Conservation (phyloP, 2,888 invertebrate genomes). For the Pseudococcus viburni region DNA sequence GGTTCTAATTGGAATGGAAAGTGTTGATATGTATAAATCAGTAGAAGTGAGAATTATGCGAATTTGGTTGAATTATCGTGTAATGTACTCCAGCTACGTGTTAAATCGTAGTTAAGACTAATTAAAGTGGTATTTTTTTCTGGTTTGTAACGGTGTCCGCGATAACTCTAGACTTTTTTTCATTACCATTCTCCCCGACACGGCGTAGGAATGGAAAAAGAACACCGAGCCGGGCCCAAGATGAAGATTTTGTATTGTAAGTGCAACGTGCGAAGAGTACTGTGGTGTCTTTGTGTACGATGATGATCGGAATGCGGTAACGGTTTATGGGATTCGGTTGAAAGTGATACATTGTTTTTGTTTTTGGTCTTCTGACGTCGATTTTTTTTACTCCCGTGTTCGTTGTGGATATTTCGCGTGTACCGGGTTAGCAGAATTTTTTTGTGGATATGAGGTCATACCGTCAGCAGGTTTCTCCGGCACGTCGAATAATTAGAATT, state of each 20-base stretch:
- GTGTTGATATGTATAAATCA: neutral
- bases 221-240: neutral
- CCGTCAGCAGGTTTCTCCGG: neutral
- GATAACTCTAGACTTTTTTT: neutral
- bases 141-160: neutral
- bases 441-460: neutral
- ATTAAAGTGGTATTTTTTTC: constrained; percentile 6
- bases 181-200: neutral
- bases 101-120: constrained; percentile 1
- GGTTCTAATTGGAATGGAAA: constrained; percentile 26
- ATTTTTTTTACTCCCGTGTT: neutral
- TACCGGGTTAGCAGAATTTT: neutral
- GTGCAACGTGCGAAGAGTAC: neutral
- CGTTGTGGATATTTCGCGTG: too few species aligned
- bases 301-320: constrained; percentile 14
- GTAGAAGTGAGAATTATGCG: neutral
- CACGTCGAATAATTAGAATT: neutral
- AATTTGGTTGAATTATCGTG: constrained; percentile 11
- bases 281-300: neutral
- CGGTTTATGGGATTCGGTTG: constrained; percentile 18
- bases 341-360: constrained; percentile 33
- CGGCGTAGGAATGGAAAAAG: neutral
- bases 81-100: neutral
- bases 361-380: neutral
- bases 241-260: neutral